phyloP scores from a whole-genome alignment of 2,113 vertebrate species.

The Mandrillus leucophaeus region DNA sequence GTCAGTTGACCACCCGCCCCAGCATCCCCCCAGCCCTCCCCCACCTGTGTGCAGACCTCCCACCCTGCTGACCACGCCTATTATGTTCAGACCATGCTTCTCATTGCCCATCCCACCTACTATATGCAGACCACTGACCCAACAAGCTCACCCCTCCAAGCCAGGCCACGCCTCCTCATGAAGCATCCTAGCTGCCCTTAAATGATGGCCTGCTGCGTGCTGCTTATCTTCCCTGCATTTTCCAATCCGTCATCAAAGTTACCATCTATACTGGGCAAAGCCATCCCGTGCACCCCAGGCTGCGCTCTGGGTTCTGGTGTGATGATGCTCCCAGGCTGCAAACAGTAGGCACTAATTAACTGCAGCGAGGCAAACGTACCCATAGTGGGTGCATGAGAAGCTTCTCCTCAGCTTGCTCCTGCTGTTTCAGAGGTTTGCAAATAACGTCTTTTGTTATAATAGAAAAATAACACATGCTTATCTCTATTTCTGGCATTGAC shows the following conservation, averaged over 20 bases:
- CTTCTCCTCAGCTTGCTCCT: not conserved
- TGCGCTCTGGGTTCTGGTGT: not conserved
- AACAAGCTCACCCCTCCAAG: not conserved
- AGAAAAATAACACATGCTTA: not conserved
- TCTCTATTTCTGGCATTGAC: not conserved
- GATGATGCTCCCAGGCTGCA: not conserved
- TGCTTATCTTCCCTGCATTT: not conserved
- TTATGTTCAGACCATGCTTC: not conserved
- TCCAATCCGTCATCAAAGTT: not conserved
- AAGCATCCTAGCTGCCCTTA: not conserved
- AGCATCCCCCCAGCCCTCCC: not conserved
- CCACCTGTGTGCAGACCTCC: not conserved
- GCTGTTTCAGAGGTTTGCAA: not conserved
- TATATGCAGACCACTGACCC: not conserved
- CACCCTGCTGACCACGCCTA: not conserved
- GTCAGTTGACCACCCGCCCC: not conserved
- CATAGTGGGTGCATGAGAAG: not conserved
- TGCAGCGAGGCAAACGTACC: not conserved
- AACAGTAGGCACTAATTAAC: not conserved
- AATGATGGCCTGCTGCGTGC: not conserved
- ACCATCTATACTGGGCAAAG: not conserved
- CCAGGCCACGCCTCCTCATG: not conserved
- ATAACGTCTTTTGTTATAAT: not conserved
- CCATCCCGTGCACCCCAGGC: not conserved
- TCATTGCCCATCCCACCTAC: not conserved